Conservation (phyloP, 2,797 vertebrate genomes). For the Geotrypetes seraphini region DNA sequence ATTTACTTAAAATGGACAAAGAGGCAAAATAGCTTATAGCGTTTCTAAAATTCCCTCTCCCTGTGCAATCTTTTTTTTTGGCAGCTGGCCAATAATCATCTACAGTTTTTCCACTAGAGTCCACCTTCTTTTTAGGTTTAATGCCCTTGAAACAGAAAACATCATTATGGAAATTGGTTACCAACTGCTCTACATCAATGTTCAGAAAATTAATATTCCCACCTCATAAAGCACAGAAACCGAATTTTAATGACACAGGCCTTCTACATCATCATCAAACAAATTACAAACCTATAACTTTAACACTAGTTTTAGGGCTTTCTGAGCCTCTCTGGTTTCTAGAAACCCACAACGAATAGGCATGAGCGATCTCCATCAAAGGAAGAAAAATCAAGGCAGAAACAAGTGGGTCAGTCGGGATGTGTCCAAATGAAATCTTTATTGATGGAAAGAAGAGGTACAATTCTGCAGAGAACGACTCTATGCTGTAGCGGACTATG, state of each 20-base stretch:
- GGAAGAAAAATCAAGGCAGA: too few relatives aligned
- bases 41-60: conserved; percentile 38
- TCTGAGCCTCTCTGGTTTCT: too few relatives aligned
- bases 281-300: conserved; percentile 47
- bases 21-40: conserved; percentile 18
- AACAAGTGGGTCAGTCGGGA: too few relatives aligned
- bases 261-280: conserved; percentile 53
- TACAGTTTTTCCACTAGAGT: conserved; percentile 37
- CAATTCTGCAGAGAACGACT: too few relatives aligned
- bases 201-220: conserved; percentile 66
- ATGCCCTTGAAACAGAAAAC: conserved; percentile 45
- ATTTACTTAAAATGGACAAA: conserved; percentile 37
- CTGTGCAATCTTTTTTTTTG: conserved; percentile 37
- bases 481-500: too few relatives aligned
- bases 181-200: conserved; percentile 55
- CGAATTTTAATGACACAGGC: conserved; percentile 61
- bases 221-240: conserved; percentile 40
- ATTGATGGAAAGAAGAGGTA: too few relatives aligned
- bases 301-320: too few relatives aligned
- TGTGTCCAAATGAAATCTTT: too few relatives aligned
- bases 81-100: conserved; percentile 45
- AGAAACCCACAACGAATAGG: too few relatives aligned
- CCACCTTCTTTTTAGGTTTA: conserved; percentile 45
- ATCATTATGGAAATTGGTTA: conserved; percentile 61
- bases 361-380: too few relatives aligned